Base-by-base conservation (phyloP, 2,797 vertebrate genomes). In the Eulemur coronatus region DNA sequence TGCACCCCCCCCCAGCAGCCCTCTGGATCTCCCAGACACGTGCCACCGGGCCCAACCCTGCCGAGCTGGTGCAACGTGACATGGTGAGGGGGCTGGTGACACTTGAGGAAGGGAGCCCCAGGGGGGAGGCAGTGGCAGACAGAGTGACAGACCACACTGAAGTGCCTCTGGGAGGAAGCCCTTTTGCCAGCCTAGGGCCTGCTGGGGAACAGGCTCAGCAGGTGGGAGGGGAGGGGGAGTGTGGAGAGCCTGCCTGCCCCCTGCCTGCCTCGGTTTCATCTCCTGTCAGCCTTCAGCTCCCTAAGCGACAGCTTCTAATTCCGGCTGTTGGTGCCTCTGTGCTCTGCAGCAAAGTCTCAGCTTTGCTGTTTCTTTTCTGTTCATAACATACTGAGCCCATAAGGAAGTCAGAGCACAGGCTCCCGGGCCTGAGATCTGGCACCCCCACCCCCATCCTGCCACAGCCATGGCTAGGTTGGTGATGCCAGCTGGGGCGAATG, bases 221-320 rank as follows among this genome's bases (percentile, higher is more conserved):
- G 96, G 94, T 96, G 93, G 95, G 89, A 61, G 69, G 85, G 48
- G 84, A 80, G 81, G 59, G 1, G 55, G 89, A 35, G 63, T 41
- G 81, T 33, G 46, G n/a, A 5, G 61, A 3, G 91, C 79, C 88
- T 96, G 93, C 90, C 94, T 98, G 96, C 96, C 93, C 96, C 93
- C 96, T 94, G 93, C 95, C 95, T 96, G 91, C 93, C 55, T 55
- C 14, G 7, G 84, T 88, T 97, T 89, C 86, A 22, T 91, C 94
- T 96, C 96, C 91, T 92, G 96, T 97, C 98, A 98, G 97, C 94
- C 92, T 95, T 93, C 95, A 85, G 95, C 97, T 98, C 94, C 84
- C 95, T 79, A 85, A 96, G 93, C 91, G 97, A 98, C 97, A 97
- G 98, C 96, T 98, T 98, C 98, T 98, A 98, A 98, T 97, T 98